Evolutionary conservation across 2,113 vertebrate genomes (phyloP).

Genomic region (Ceyx margarethae): DNA sequence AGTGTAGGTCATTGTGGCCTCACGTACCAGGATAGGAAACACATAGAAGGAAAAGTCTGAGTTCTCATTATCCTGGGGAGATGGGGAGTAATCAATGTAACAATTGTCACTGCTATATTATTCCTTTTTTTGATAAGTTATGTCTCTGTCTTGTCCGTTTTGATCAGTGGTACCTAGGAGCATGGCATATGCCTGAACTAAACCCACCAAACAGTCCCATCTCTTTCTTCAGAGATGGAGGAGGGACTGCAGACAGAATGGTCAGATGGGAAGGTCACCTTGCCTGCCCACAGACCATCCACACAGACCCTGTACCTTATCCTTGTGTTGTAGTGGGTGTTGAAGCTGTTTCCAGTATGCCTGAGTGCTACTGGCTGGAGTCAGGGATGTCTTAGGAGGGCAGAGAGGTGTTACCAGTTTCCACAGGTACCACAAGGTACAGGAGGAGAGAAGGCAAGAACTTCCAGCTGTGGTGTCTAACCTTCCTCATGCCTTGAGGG

Average conservation of each 20-base stretch:
- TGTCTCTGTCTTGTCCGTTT: not conserved
- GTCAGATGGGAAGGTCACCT: not conserved
- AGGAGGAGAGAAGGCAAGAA: not conserved
- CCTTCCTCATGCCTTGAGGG: not conserved
- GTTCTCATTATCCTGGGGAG: not conserved
- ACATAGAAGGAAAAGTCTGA: not conserved
- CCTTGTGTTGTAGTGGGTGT: not conserved
- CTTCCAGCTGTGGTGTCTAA: not conserved
- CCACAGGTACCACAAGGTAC: not conserved
- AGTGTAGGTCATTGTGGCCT: fast-evolving
- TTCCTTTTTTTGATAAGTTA: not conserved
- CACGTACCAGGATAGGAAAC: not conserved
- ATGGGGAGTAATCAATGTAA: not conserved
- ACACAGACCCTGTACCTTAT: not conserved
- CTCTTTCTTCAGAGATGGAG: not conserved
- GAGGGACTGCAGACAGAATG: not conserved
- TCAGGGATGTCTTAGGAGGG: not conserved
- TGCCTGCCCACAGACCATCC: fast-evolving
- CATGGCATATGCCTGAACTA: not conserved
- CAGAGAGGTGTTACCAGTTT: not conserved
- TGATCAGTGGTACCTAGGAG: not conserved
- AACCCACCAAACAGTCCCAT: not conserved
- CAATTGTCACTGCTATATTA: not conserved
- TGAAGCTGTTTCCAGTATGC: not conserved
- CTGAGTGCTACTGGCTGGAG: not conserved